Conservation (phyloP, 2,797 vertebrate species). For the Tenualosa thibaudeaui region DNA sequence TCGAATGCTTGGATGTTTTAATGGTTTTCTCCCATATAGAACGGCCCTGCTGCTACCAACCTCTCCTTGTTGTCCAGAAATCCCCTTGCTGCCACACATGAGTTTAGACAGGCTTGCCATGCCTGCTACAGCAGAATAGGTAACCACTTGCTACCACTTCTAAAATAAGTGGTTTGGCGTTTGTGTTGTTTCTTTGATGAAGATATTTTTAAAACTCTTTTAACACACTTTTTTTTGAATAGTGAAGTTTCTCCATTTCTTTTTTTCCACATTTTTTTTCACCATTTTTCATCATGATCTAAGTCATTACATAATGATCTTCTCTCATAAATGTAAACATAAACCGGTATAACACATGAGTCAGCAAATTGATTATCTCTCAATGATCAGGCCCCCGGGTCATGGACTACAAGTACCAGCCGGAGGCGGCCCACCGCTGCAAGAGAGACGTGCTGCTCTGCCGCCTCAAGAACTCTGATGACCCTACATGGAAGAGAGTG, state of each 20-base stretch:
- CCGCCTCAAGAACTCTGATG: slow-evolving; percentile 84
- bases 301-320: neutral
- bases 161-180: neutral
- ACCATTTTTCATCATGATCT: too few species aligned
- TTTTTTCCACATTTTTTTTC: too few species aligned
- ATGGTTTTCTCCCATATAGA: slow-evolving; percentile 56
- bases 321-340: neutral
- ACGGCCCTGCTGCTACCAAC: slow-evolving; percentile 78
- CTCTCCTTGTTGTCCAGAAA: slow-evolving; percentile 91
- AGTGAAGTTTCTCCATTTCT: too few species aligned
- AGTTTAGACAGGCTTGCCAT: slow-evolving; percentile 95
- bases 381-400: slow-evolving; percentile 82
- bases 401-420: slow-evolving; percentile 93
- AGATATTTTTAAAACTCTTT: neutral
- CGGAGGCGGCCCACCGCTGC: slow-evolving; percentile 94
- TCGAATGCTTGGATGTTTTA: neutral
- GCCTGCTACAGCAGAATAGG: slow-evolving; percentile 97
- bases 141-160: slow-evolving; percentile 54
- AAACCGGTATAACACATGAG: neutral
- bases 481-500: slow-evolving; percentile 94
- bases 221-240: too few species aligned
- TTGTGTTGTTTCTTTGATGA: too few species aligned
- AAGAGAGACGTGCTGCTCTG: slow-evolving; percentile 91
- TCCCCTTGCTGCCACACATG: slow-evolving; percentile 87
- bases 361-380: neutral